phyloP scores from a whole-genome alignment of 2,113 vertebrate species.

The Heteronetta atricapilla region DNA sequence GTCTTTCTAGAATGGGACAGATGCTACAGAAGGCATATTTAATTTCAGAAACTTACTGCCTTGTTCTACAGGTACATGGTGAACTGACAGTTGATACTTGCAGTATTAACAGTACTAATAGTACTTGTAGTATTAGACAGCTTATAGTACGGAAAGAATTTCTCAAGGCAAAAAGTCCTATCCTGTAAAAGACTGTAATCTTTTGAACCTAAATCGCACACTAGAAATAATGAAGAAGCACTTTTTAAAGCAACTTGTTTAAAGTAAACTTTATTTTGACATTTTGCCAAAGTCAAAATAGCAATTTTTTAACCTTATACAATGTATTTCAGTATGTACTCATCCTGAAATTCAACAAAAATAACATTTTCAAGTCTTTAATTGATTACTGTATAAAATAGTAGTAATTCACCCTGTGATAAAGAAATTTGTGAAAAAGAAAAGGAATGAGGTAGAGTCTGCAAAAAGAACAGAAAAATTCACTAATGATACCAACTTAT shows the following conservation, averaged over 20 bases:
- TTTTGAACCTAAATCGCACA: not conserved
- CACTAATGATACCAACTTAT: accelerated
- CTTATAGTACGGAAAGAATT: not conserved
- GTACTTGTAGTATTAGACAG: too few relatives aligned
- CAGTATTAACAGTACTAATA: too few relatives aligned
- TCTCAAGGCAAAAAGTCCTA: not conserved
- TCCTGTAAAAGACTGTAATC: not conserved
- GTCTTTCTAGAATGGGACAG: not conserved
- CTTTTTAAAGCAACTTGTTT: not conserved
- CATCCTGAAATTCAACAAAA: not conserved
- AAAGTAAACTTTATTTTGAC: not conserved
- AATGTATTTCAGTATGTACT: not conserved
- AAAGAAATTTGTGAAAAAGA: not conserved
- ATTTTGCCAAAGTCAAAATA: not conserved
- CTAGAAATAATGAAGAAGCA: not conserved
- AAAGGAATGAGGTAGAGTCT: not conserved
- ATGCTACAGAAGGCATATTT: not conserved
- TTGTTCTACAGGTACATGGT: not conserved
- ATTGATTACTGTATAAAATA: not conserved
- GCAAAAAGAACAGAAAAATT: not conserved
- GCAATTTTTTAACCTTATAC: not conserved
- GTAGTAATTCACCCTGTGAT: not conserved
- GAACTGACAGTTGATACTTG: not conserved
- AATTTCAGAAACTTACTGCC: not conserved
- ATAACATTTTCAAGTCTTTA: not conserved